Conservation (phyloP, 2,888 invertebrate species). For the Orthosia gothica region DNA sequence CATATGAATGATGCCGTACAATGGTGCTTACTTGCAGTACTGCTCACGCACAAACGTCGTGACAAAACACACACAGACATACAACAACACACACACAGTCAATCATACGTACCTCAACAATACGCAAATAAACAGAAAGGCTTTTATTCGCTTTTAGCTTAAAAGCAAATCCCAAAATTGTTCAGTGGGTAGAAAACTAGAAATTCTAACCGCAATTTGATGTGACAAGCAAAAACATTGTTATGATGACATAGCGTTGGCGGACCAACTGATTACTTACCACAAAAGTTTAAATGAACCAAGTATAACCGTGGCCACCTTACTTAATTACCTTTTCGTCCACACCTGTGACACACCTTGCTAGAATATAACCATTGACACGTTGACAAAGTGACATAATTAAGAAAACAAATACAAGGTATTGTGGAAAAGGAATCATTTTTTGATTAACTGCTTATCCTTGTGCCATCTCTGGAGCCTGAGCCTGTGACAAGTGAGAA, state of each 20-base stretch:
- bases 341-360: too few relatives aligned
- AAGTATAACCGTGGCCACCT: too few relatives aligned
- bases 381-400: too few relatives aligned
- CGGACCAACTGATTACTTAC: too few relatives aligned
- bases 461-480: too few relatives aligned
- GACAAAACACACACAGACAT: constrained; percentile 11
- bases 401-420: too few relatives aligned
- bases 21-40: constrained; percentile 16
- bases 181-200: constrained; percentile 32
- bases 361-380: too few relatives aligned
- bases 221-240: constrained; percentile 45
- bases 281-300: too few relatives aligned
- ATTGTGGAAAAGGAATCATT: too few relatives aligned
- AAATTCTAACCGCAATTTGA: constrained; percentile 43
- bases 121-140: constrained; percentile 34
- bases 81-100: background rate
- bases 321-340: too few relatives aligned
- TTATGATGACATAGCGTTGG: constrained; percentile 10
- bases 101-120: constrained; percentile 27
- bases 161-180: constrained; percentile 35
- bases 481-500: too few relatives aligned
- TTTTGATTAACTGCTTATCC: too few relatives aligned
- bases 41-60: constrained; percentile 19
- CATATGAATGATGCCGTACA: background rate
- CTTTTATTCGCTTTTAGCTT: constrained; percentile 31